These are phyloP conservation scores for Siderastrea siderea DNA, from an alignment of 92 coral and sea anemone species.

Conservation along the genomic window DNA sequence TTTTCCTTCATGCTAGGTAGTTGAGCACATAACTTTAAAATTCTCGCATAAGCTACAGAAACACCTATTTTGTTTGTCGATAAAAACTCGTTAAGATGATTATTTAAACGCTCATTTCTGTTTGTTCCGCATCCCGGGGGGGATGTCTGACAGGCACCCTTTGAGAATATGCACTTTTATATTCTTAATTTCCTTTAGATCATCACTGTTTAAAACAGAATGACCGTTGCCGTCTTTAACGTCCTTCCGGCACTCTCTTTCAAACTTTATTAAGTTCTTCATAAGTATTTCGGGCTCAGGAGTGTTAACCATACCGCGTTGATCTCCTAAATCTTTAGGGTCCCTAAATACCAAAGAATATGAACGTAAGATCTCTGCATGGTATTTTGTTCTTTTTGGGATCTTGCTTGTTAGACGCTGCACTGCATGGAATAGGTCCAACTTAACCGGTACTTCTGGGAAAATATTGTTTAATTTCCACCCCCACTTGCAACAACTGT, in stretches of 20 bases:
- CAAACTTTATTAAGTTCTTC: slow-evolving; percentile 29
- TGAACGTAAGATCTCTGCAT: neutral
- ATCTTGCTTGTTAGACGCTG: slow-evolving; percentile 20
- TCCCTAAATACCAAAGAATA: slow-evolving; percentile 4
- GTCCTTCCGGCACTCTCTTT: slow-evolving; percentile 12
- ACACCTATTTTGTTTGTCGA: slow-evolving; percentile 39
- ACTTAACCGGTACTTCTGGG: neutral
- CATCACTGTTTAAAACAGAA: neutral
- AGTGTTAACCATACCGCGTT: slow-evolving; percentile 15
- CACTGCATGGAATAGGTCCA: neutral
- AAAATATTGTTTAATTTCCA: slow-evolving; percentile 5
- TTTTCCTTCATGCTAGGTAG: too few species aligned
- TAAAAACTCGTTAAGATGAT: slow-evolving; percentile 43
- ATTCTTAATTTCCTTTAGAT: slow-evolving; percentile 11
- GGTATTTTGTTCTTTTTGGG: slow-evolving; percentile 8
- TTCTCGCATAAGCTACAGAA: slow-evolving; percentile 29
- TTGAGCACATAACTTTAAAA: too few species aligned
- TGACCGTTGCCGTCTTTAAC: neutral
- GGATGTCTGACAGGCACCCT: slow-evolving; percentile 45
- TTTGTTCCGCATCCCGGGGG: slow-evolving; percentile 34
- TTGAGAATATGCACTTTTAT: slow-evolving; percentile 40
- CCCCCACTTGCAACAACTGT: slow-evolving; percentile 55
- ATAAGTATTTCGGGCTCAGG: slow-evolving; percentile 28
- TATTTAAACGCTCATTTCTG: slow-evolving; percentile 42
- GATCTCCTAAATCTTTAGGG: slow-evolving; percentile 32